These are phyloP conservation scores for Noctuana brunneofusca DNA, from an alignment of 2,888 invertebrate species.

Conservation along the genomic window DNA sequence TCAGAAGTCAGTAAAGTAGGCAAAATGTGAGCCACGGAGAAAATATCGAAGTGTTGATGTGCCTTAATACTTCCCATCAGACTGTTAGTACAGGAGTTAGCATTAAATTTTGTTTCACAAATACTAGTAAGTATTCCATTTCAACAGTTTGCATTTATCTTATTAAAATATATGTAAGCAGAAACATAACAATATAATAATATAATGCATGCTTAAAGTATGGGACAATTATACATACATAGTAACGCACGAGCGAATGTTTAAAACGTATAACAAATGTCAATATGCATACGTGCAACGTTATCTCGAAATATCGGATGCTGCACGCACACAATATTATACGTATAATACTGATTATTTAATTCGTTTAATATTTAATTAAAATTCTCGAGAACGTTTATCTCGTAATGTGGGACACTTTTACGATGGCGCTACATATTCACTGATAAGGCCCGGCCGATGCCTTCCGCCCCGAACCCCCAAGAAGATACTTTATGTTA, in stretches of 20 bases:
- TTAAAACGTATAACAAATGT: constrained; percentile 58
- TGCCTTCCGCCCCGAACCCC: constrained; percentile 61
- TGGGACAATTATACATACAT: constrained; percentile 47
- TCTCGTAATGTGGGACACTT: constrained; percentile 82
- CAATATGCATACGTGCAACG: constrained; percentile 61
- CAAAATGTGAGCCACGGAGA: constrained; percentile 23
- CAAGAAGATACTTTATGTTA: constrained; percentile 74
- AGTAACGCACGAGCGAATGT: constrained; percentile 49
- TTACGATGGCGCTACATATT: constrained; percentile 80
- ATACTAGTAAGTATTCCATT: constrained; percentile 43
- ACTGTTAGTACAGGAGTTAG: constrained; percentile 17
- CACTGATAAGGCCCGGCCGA: constrained; percentile 72
- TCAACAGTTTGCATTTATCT: constrained; percentile 58
- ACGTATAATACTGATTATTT: constrained; percentile 82
- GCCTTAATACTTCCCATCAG: constrained; percentile 18
- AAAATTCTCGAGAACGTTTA: constrained; percentile 80
- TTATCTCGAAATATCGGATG: constrained; percentile 68
- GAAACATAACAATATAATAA: constrained; percentile 47
- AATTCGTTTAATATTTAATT: constrained; percentile 83
- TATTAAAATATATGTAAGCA: constrained; percentile 44
- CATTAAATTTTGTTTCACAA: constrained; percentile 10
- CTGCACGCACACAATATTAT: constrained; percentile 77
- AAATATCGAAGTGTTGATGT: constrained; percentile 18
- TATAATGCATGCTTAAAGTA: constrained; percentile 49
- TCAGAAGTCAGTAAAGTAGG: constrained; percentile 28